phyloP scores from a whole-genome alignment of 2,113 vertebrate species.

The Patagioenas fasciata region DNA sequence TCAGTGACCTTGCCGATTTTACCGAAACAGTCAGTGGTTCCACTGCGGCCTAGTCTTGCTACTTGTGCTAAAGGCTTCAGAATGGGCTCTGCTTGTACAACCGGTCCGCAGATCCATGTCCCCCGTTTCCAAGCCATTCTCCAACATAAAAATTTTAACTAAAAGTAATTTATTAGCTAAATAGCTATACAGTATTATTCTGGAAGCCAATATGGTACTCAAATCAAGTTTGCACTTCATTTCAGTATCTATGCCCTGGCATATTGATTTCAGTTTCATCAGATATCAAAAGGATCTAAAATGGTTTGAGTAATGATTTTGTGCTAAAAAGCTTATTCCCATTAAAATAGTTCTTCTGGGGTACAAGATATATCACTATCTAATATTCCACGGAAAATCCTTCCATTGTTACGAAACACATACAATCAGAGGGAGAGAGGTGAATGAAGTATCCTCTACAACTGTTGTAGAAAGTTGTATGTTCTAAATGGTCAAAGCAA shows the following conservation, averaged over 20 bases:
- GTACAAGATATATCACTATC: not conserved
- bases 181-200: not conserved
- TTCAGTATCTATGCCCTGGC: not conserved
- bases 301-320: constrained; percentile 33
- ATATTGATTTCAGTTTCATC: constrained; percentile 39
- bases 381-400: not conserved
- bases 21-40: no score
- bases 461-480: not conserved
- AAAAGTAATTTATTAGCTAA: constrained; percentile 16
- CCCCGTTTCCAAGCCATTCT: no score
- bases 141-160: no score
- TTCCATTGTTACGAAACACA: not conserved
- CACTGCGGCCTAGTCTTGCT: no score
- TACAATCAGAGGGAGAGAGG: not conserved
- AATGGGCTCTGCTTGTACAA: no score
- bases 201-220: not conserved
- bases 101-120: no score
- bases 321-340: constrained; percentile 6
- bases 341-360: not conserved
- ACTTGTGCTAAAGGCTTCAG: no score
- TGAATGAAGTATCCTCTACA: not conserved
- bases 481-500: not conserved
- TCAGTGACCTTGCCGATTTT: no score
- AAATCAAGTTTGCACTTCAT: constrained; percentile 15
- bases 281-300: not conserved